Conservation (phyloP, 2,113 vertebrate species). For the Ancistrus triradiatus region DNA sequence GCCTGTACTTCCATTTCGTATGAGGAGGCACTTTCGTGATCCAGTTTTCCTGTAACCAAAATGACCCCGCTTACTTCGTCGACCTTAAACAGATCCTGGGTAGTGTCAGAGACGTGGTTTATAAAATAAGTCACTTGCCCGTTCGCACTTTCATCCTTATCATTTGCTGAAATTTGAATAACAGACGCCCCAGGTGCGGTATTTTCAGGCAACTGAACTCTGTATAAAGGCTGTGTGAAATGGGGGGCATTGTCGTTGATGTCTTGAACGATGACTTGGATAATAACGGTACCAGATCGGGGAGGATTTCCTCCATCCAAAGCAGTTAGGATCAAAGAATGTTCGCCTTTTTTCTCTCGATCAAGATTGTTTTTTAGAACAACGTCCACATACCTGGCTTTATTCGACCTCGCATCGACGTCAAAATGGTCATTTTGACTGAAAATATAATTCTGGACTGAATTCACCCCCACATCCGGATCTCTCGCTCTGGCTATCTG, state of each 20-base stretch:
- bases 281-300: slow-evolving; percentile 54
- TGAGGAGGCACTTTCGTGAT: slow-evolving; percentile 42
- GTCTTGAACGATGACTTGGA: slow-evolving; percentile 44
- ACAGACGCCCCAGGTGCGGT: slow-evolving; percentile 23
- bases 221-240: slow-evolving; percentile 41
- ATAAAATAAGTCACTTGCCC: slow-evolving; percentile 43
- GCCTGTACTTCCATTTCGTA: slow-evolving; percentile 50
- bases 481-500: slow-evolving; percentile 44
- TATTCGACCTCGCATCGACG: slow-evolving; percentile 30
- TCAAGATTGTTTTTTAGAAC: slow-evolving; percentile 45
- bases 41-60: slow-evolving; percentile 32
- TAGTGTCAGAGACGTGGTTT: slow-evolving; percentile 30
- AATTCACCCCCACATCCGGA: slow-evolving; percentile 45
- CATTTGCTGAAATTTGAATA: slow-evolving; percentile 32
- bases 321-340: slow-evolving; percentile 53
- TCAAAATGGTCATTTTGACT: slow-evolving; percentile 40
- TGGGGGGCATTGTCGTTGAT: slow-evolving; percentile 46
- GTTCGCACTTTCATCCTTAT: slow-evolving; percentile 43
- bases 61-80: slow-evolving; percentile 44
- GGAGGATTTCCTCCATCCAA: slow-evolving; percentile 59
- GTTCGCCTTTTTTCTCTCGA: slow-evolving; percentile 38
- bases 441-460: slow-evolving; percentile 43
- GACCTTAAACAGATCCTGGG: slow-evolving; percentile 39
- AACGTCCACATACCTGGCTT: slow-evolving; percentile 44
- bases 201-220: slow-evolving; percentile 41